phyloP scores from a whole-genome alignment of 2,888 invertebrate genomes.

The Hemaris fuciformis region DNA sequence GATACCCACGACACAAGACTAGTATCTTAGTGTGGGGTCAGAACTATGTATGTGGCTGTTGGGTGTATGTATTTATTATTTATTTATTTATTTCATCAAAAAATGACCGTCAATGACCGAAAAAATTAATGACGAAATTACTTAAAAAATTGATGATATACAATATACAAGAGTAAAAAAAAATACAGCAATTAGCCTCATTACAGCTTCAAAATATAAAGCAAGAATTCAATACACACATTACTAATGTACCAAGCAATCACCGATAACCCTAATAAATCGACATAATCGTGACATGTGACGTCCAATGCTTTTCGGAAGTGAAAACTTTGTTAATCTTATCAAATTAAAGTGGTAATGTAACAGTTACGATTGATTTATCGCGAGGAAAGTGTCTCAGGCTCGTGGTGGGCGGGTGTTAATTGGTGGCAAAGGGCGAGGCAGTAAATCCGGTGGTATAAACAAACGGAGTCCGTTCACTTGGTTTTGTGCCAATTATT shows the following conservation, averaged over 20 bases:
- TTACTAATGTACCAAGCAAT: not conserved
- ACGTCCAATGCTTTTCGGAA: conserved; percentile 22
- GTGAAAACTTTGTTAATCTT: conserved; percentile 1
- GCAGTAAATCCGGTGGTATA: conserved; percentile 38
- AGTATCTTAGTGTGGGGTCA: too few relatives aligned
- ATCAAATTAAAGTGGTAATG: conserved; percentile 28
- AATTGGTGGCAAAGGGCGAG: conserved; percentile 57
- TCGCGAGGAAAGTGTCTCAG: conserved; percentile 24
- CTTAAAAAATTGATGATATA: too few relatives aligned
- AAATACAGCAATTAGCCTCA: not conserved
- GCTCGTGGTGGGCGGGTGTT: conserved; percentile 35
- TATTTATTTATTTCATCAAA: too few relatives aligned
- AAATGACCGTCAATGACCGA: too few relatives aligned
- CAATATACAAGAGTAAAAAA: too few relatives aligned
- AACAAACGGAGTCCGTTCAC: conserved; percentile 21
- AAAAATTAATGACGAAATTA: too few relatives aligned
- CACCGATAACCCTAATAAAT: conserved; percentile 18
- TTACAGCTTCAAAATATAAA: not conserved
- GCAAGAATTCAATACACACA: not conserved
- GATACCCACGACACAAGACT: too few relatives aligned
- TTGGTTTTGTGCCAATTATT: conserved; percentile 12
- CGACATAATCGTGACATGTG: not conserved
- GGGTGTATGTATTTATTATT: too few relatives aligned
- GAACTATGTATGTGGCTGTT: too few relatives aligned
- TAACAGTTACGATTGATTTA: conserved; percentile 25